Conservation (phyloP, 2,888 invertebrate species). For the Luperina nickerlii region DNA sequence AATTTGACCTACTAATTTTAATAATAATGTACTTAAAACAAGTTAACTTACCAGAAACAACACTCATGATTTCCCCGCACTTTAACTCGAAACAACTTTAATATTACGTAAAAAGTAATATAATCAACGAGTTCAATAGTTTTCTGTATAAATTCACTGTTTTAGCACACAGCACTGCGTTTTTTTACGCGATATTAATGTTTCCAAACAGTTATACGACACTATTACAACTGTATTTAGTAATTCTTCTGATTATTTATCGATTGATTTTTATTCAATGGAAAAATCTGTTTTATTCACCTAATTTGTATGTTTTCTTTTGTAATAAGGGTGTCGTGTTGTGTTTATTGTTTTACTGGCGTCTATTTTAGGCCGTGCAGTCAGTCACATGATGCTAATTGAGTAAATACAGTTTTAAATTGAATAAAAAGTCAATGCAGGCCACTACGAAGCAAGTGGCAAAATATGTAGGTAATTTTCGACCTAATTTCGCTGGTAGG, state of each 20-base stretch:
- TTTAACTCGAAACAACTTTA: conserved; percentile 16
- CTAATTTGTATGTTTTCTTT: conserved; percentile 36
- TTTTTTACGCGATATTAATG: conserved; percentile 43
- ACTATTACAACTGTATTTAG: conserved; percentile 51
- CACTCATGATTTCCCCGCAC: conserved; percentile 56
- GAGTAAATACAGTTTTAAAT: conserved; percentile 70
- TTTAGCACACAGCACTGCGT: conserved; percentile 51
- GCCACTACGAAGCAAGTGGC: conserved; percentile 62
- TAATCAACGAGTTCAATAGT: conserved; percentile 17
- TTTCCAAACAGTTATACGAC: conserved; percentile 60
- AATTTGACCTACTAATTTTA: conserved; percentile 42
- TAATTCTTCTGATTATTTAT: conserved; percentile 54
- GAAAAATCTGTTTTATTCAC: conserved; percentile 43
- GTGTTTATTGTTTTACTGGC: conserved; percentile 54
- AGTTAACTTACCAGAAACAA: conserved; percentile 67
- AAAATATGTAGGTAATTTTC: conserved; percentile 64
- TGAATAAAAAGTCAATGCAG: conserved; percentile 66
- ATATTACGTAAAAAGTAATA: conserved; percentile 66
- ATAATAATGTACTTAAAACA: conserved; percentile 42
- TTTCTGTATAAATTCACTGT: conserved; percentile 40
- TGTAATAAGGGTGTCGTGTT: conserved; percentile 30
- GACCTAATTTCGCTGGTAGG: conserved; percentile 67
- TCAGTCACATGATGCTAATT: conserved; percentile 78
- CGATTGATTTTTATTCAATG: conserved; percentile 49
- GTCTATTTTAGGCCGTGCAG: conserved; percentile 68